A percentile compares a stretch with the other conserved stretches of the same genome.
Conservation (phyloP, 2,113 vertebrate species). For the Helogale parvula region DNA sequence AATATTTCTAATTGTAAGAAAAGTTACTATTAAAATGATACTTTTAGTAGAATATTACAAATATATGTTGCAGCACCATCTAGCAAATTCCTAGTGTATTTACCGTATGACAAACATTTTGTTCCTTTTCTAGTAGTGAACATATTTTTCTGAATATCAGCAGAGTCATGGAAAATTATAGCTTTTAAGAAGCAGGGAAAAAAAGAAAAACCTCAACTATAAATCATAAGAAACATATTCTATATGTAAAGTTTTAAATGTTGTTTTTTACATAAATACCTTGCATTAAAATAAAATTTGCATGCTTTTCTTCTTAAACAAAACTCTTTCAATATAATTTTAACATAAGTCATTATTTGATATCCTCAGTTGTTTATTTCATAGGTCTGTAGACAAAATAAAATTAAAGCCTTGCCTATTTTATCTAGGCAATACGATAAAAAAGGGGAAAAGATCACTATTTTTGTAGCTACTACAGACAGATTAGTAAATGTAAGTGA, state of each 20-base stretch:
- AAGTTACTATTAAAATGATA: neutral
- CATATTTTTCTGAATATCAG: neutral
- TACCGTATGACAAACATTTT: conserved; percentile 44
- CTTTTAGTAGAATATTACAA: conserved; percentile 34
- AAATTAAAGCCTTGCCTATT: conserved; percentile 30
- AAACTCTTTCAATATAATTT: neutral
- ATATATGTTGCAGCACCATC: conserved; percentile 73
- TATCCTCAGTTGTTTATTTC: conserved; percentile 68
- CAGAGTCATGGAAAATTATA: neutral
- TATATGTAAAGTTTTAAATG: neutral
- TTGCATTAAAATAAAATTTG: neutral
- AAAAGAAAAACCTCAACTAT: neutral
- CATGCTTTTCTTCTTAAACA: neutral
- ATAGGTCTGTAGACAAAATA: conserved; percentile 56
- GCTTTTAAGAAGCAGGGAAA: neutral
- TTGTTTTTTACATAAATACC: neutral
- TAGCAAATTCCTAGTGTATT: conserved; percentile 66
- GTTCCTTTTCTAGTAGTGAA: conserved; percentile 6
- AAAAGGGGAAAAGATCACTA: neutral
- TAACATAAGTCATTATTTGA: neutral
- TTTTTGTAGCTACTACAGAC: neutral
- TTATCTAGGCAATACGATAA: neutral
- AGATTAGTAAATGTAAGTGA: conserved; percentile 18
- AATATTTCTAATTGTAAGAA: conserved; percentile 24
- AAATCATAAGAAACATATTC: neutral